Conservation (phyloP, 2,888 invertebrate genomes). For the Metellina segmentata region DNA sequence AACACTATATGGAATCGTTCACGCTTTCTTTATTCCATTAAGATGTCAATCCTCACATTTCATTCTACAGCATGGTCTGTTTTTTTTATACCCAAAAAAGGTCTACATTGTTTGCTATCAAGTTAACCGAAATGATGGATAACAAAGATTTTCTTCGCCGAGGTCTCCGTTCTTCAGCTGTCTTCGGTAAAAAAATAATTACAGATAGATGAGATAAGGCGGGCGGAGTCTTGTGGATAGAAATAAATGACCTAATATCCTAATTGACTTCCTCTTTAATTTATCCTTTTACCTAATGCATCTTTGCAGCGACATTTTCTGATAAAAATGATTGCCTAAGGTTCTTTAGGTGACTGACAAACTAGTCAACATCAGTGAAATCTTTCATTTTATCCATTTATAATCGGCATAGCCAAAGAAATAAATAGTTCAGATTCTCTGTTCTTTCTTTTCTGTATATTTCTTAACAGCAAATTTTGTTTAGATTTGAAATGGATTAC, state of each 20-base stretch:
- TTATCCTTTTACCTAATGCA: not conserved
- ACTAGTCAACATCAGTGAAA: not conserved
- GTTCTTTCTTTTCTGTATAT: no score
- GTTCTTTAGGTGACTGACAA: not conserved
- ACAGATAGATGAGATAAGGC: not conserved
- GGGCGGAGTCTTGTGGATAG: constrained; percentile 1
- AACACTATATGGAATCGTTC: no score
- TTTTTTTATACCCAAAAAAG: not conserved
- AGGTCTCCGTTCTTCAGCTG: not conserved
- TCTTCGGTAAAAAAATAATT: not conserved
- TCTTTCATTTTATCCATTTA: not conserved
- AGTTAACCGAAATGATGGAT: not conserved
- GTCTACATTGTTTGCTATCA: not conserved
- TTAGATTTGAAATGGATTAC: no score
- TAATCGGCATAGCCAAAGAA: not conserved
- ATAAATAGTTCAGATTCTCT: no score
- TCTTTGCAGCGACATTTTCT: not conserved
- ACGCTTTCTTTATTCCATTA: no score
- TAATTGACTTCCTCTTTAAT: not conserved
- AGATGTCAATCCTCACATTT: no score
- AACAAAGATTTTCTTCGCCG: not conserved
- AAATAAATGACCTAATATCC: constrained; percentile 15
- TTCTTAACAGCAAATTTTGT: no score
- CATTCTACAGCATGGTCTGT: no score
- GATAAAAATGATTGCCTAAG: not conserved